Conservation (phyloP, 2,113 vertebrate genomes). For the Pelobates fuscus region DNA sequence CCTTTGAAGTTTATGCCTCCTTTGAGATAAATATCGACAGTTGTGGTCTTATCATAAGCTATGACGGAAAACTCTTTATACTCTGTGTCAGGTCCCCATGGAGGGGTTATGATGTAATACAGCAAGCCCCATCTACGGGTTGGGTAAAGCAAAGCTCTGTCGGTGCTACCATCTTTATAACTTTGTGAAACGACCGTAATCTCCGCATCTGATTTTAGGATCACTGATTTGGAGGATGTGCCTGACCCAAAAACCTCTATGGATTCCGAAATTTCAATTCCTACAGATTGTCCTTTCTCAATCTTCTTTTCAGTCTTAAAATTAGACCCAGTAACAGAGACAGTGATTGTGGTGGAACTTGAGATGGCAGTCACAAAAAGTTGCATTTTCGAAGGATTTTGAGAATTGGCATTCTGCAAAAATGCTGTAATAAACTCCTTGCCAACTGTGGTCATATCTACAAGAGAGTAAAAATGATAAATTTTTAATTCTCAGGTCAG, state of each 20-base stretch:
- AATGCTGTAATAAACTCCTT: constrained; percentile 7
- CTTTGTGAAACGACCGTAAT: not conserved
- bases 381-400: fast-evolving
- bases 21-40: constrained; percentile 50
- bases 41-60: constrained; percentile 55
- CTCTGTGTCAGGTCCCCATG: fast-evolving
- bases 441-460: not conserved
- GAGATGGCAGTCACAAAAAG: not conserved
- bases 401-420: fast-evolving
- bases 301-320: fast-evolving
- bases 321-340: fast-evolving
- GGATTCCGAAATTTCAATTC: not conserved
- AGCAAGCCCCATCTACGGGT: constrained; percentile 56
- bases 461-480: too few relatives aligned
- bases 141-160: constrained; percentile 19
- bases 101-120: constrained; percentile 69
- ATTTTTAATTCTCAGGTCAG: too few relatives aligned
- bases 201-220: constrained; percentile 58
- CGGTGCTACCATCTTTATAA: fast-evolving
- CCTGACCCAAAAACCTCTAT: constrained; percentile 54
- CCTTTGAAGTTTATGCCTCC: constrained; percentile 21
- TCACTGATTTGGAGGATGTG: constrained; percentile 54
- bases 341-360: fast-evolving
- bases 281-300: fast-evolving
- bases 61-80: constrained; percentile 65